Conservation (phyloP, 2,113 vertebrate species). For the Diadophis punctatus region DNA sequence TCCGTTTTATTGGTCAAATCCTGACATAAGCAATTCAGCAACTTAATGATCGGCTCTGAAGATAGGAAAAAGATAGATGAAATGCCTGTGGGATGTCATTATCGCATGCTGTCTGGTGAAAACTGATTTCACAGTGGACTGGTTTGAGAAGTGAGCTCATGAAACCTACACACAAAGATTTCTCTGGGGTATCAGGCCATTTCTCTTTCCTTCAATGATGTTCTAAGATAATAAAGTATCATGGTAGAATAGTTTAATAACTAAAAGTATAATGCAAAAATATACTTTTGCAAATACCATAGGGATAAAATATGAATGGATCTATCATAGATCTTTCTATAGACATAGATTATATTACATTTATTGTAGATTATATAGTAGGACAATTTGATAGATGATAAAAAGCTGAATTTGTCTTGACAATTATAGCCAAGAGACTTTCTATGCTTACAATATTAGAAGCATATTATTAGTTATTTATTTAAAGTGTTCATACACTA, state of each 20-base stretch:
- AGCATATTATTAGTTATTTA: neutral
- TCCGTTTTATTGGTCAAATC: neutral
- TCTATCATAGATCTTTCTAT: neutral
- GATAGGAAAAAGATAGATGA: neutral
- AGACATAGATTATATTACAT: neutral
- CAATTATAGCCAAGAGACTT: neutral
- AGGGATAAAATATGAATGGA: neutral
- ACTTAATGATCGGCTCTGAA: slow-evolving; percentile 58
- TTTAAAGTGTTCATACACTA: neutral
- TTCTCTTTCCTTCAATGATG: slow-evolving; percentile 19
- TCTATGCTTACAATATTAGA: neutral
- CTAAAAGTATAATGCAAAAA: neutral
- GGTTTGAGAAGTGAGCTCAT: slow-evolving; percentile 24
- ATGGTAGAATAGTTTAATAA: neutral
- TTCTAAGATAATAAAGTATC: slow-evolving; percentile 56
- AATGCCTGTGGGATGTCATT: slow-evolving; percentile 19
- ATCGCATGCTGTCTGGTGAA: slow-evolving; percentile 12
- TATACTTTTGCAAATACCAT: neutral
- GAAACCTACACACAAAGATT: slow-evolving; percentile 35
- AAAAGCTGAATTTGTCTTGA: neutral
- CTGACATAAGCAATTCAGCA: neutral
- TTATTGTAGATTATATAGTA: neutral
- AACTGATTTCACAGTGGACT: slow-evolving; percentile 12
- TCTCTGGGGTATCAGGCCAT: slow-evolving; percentile 3
- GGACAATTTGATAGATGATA: neutral